These are phyloP conservation scores for Phalacrocorax carbo DNA, from an alignment of 2,113 vertebrate species.

Conservation along the genomic window DNA sequence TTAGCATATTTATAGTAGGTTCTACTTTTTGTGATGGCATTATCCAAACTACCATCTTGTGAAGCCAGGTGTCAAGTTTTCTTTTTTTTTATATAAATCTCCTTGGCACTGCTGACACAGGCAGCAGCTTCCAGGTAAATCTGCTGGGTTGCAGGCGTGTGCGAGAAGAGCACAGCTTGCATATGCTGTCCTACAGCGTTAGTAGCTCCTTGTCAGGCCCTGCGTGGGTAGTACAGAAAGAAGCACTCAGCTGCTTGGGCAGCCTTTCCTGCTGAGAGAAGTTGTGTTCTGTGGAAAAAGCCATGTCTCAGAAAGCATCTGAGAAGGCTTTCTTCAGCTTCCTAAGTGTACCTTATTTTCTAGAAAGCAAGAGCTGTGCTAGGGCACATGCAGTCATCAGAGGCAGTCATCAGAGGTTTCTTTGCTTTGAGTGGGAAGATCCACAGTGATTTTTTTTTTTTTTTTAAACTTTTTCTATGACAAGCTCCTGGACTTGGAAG, in stretches of 20 bases:
- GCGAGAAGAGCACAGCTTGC: not conserved
- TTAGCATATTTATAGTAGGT: not conserved
- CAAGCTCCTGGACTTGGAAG: not conserved
- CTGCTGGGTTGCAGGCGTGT: not conserved
- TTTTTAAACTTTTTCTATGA: not conserved
- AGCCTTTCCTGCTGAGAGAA: not conserved
- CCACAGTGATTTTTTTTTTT: not conserved
- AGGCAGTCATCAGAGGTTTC: not conserved
- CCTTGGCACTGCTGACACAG: accelerated
- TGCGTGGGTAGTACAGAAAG: accelerated
- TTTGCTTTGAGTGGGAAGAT: not conserved
- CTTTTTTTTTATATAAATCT: not conserved
- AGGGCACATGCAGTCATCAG: accelerated
- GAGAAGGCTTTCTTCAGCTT: not conserved
- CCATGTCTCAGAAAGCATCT: not conserved
- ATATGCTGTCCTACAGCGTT: accelerated
- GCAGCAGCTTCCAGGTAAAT: not conserved
- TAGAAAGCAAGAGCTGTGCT: not conserved
- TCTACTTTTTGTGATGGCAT: not conserved
- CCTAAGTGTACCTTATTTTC: not conserved
- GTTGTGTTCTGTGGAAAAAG: not conserved
- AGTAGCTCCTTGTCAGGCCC: not conserved
- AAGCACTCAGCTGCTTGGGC: not conserved
- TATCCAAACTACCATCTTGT: not conserved
- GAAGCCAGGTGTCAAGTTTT: not conserved